Base-by-base conservation (phyloP, 2,113 vertebrate genomes). In the Nesoenas mayeri region DNA sequence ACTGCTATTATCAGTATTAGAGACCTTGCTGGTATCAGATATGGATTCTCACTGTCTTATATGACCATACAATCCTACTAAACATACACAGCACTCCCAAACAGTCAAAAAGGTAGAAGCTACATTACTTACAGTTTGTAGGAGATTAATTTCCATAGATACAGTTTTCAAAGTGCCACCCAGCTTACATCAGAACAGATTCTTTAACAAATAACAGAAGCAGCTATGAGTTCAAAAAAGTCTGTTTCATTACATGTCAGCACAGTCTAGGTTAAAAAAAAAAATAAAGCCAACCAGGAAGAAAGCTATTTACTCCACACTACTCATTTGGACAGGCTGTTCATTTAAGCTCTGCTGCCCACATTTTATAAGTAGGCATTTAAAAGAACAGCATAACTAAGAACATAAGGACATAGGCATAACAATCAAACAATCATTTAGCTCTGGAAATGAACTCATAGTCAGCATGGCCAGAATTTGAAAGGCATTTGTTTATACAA, bases 21-120 rank as follows among this genome's bases (percentile, higher is more conserved):
- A 92, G 28, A 28, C 10, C 11, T 65, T 56, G 36, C 8, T 56
- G 6, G 6, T 73, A 65, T 19, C 16, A 78, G 9, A 53, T 22
- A 53, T 0, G 1, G 15, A 6, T 17, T 79, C 40, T 29, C 8
- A 56, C 17, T 56, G 5, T 34, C 15, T 20, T 17, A 5, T 11
- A 50, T 7, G 10, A 54, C 32, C 5, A n/a, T 24, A 60, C 1
- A 29, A 17, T 71, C 20, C 18, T 26, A 60, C 2, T 57, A 53
- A 81, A 70, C 31, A 80, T 1, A 60, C 4, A 71, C 2, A 34
- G 2, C 12, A 77, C 9, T 54, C 17, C 17, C 22, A 47, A 54
- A 38, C 11, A 58, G 10, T 32, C 48, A 42, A 36, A 78, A 66
- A 50, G 1, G 25, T 1, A 58, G 2, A 72, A 24, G 5, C 13